Base-by-base conservation (phyloP, 2,113 vertebrate species). In the Ptyas mucosa region DNA sequence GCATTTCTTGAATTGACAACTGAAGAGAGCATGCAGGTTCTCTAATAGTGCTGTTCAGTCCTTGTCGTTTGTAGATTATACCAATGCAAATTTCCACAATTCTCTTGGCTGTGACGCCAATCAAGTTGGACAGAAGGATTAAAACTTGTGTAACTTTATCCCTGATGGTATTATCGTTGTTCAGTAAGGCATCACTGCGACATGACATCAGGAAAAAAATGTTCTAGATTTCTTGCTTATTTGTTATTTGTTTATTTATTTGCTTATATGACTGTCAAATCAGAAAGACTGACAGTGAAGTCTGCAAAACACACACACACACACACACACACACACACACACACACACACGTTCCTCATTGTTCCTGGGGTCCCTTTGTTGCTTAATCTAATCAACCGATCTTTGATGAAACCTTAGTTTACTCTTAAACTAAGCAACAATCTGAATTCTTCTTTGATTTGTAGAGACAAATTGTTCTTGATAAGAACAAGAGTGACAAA, bases 161-260 rank as follows among this genome's bases (percentile, higher is more conserved):
- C 53, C 2, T 69, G 18, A 90, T 58, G 0, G 0, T 34, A 1
- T 26, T 85, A 55, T 43, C 26, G 14, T 26, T 89, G 93, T 24
- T 88, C 5, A 57, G 1, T 54, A 5, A 91, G 46, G 0, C 0
- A n/a, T 0, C 23, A 3, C 5, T 90, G 26, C 43, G 89, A 53
- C 8, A 55, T 0, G 0, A 93, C 61, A 1, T 0, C 89, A 43
- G 57, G 57, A 58, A 88, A 93, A 12, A 87, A n/a, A 46, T 29
- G 23, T 14, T n/a, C 11, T 8, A 53, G 85, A 21, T 15, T 69
- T 29, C 12, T 87, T 64, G 9, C 26, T 85, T 53, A 21, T 18
- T 34, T 55, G 43, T 46, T 24, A 8, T 11, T 54, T 43, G 8
- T 8, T 43, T 11, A 24, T 69, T 69, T 69, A 14, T 69, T 69